Conservation (phyloP, 2,888 invertebrate species). For the Nudaria mundana region DNA sequence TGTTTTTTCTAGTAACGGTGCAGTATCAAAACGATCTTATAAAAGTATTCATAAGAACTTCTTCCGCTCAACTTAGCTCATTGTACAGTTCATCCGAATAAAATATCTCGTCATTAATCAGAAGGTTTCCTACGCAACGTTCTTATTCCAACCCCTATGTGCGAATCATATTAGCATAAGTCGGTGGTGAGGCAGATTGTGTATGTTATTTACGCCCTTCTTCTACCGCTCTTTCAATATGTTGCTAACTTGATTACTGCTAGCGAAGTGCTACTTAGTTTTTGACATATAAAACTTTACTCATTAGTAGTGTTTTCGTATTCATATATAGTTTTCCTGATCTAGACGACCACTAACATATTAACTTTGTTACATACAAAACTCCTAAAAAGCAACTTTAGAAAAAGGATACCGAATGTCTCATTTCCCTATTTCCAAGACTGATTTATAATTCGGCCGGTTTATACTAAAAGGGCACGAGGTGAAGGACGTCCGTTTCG, state of each 20-base stretch:
- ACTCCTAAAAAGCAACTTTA: too few relatives aligned
- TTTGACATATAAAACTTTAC: too few relatives aligned
- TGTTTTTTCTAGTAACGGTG: too few relatives aligned
- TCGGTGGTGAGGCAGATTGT: conserved; percentile 19
- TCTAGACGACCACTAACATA: conserved; percentile 22
- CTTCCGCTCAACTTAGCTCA: neutral
- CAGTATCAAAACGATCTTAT: too few relatives aligned
- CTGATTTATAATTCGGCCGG: conserved; percentile 43
- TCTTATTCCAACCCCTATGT: conserved; percentile 15
- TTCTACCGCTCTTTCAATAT: neutral
- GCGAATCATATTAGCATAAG: conserved; percentile 22
- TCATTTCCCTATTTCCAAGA: conserved; percentile 23
- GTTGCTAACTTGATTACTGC: neutral
- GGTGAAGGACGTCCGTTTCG: conserved; percentile 70
- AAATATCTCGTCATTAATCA: conserved; percentile 19
- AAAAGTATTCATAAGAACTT: neutral
- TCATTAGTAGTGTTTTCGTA: too few relatives aligned
- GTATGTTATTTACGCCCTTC: conserved; percentile 7
- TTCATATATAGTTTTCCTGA: too few relatives aligned
- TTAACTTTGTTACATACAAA: too few relatives aligned
- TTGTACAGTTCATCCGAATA: conserved; percentile 4
- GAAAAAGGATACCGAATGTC: too few relatives aligned
- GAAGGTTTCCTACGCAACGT: conserved; percentile 8
- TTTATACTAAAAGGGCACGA: conserved; percentile 62
- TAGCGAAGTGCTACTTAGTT: too few relatives aligned